Evolutionary conservation across 2,888 invertebrate genomes (phyloP).

Genomic region (Rotaria magnacalcarata): DNA sequence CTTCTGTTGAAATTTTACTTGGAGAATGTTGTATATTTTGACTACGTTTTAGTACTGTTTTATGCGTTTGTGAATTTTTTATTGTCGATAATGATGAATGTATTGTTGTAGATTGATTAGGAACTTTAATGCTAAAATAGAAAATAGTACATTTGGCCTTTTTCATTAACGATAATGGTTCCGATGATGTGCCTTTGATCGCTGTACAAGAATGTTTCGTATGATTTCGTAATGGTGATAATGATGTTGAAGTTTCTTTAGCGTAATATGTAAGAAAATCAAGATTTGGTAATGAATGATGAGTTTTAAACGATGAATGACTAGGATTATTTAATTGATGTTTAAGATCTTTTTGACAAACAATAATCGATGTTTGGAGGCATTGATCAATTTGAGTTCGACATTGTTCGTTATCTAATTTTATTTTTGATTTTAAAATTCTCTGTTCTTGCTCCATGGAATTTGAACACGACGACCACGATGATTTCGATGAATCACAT

Average conservation of each 20-base stretch:
- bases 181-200: not conserved
- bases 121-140: not conserved
- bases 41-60: not conserved
- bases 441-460: not conserved
- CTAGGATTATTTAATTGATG: not conserved
- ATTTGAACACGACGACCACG: not conserved
- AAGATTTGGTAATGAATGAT: constrained; percentile 7
- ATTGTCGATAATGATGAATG: not conserved
- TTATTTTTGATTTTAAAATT: not conserved
- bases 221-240: not conserved
- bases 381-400: not conserved
- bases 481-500: constrained; percentile 6
- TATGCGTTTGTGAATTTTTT: not conserved
- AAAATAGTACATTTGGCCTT: not conserved
- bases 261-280: constrained; percentile 19
- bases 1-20: not conserved
- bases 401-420: not conserved
- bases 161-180: not conserved
- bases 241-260: not conserved
- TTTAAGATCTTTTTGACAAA: not conserved
- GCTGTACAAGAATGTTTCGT: not conserved
- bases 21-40: not conserved
- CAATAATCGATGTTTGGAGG: not conserved
- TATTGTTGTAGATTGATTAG: not conserved
- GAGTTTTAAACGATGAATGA: not conserved